phyloP scores from a whole-genome alignment of 1,140 invertebrate species.

The Aphelenchoides avenae region DNA sequence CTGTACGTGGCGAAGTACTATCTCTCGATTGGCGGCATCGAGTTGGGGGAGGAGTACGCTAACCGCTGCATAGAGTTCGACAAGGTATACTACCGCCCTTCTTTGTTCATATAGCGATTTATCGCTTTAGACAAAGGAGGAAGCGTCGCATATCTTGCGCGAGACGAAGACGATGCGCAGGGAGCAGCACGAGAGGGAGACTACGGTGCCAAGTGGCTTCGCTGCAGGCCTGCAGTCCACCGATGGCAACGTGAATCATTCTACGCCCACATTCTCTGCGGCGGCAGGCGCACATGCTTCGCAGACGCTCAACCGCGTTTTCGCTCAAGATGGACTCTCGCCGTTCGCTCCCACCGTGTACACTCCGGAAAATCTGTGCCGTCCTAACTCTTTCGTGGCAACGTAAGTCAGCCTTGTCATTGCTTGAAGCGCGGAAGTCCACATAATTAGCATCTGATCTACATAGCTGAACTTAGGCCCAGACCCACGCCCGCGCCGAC shows the following conservation, averaged over 20 bases:
- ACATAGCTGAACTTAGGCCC: constrained; percentile 1
- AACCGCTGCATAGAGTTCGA: constrained; percentile 83
- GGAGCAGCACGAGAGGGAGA: neutral
- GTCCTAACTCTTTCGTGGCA: neutral
- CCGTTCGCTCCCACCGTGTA: no score
- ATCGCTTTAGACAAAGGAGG: constrained; percentile 23
- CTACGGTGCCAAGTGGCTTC: neutral
- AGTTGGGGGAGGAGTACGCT: constrained; percentile 81
- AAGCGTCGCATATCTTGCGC: constrained; percentile 31
- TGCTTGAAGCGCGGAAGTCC: neutral
- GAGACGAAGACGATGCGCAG: constrained; percentile 23
- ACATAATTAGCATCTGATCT: neutral
- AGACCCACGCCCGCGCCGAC: constrained; percentile 12
- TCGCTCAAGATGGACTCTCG: no score
- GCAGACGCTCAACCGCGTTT: neutral
- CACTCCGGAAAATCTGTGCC: no score
- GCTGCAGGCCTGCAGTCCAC: neutral
- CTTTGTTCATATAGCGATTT: neutral
- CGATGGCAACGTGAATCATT: neutral
- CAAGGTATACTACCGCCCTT: constrained; percentile 13
- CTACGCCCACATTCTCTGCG: neutral
- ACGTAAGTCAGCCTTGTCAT: neutral
- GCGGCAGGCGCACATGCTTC: neutral
- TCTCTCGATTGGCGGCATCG: constrained; percentile 71
- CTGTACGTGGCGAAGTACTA: constrained; percentile 85